Evolutionary conservation across 2,113 vertebrate genomes (phyloP), one percentile per base, ranked within the genome.

Genomic region (Parus major): DNA sequence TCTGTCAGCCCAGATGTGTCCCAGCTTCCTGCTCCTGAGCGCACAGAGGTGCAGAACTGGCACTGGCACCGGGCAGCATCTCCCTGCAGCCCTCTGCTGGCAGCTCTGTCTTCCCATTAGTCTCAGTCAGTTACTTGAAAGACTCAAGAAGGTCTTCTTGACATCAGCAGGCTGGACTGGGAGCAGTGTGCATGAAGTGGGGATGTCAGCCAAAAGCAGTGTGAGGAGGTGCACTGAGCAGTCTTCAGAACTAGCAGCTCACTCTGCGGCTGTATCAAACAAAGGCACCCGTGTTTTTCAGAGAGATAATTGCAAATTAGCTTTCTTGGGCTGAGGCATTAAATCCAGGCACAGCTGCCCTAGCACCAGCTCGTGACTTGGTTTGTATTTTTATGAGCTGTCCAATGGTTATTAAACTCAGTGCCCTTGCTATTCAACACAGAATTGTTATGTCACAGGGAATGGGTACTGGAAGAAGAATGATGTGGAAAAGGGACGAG

Each of bases 351-450:
- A 81, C 56, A 83, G 60, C 71, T 82, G 33, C 68, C 80, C 79
- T 10, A 7, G 55, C 56, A 7, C 57, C 56, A 92, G 64, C 86
- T 91, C 13, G 11, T 44, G 60, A 71, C 57, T 94, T 59, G 31
- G 65, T 87, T 95, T 72, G 49, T 95, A 78, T 46, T 81, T 92
- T 95, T 94, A 78, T 86, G 85, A 85, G 66, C 85, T 82, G 21
- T 63, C 79, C 86, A 46, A 21, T 31, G 75, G 60, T 93, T 91
- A 75, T 93, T 93, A 94, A 93, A 70, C 60, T 71, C 33, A 65
- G 50, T 25, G 39, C 18, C 17, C 41, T 89, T 66, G 49, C 42
- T 91, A 12, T 83, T 94, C 69, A 69, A 31, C 75, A 71, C 29
- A 59, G 56, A 95, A 44, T 79, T 91, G 39, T 82, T 53, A 16